These are phyloP conservation scores for Suillia variegata DNA, from an alignment of 2,888 invertebrate species.

Conservation along the genomic window DNA sequence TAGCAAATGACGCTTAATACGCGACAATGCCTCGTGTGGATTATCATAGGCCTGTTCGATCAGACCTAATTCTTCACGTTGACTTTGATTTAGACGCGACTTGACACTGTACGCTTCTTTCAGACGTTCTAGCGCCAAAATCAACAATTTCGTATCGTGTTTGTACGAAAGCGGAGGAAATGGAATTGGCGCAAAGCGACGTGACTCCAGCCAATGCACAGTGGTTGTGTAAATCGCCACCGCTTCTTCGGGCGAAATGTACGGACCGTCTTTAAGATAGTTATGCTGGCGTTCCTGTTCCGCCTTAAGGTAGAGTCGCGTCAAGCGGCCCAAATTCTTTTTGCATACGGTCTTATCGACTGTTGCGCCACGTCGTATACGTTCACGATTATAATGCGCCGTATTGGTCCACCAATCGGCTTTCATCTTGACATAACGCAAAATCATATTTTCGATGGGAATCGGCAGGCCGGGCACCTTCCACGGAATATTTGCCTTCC, in stretches of 20 bases:
- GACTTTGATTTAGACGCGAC: conserved; percentile 96
- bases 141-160: conserved; percentile 97
- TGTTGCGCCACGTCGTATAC: conserved; percentile 98
- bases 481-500: conserved; percentile 99
- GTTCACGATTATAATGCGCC: conserved; percentile 98
- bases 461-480: conserved; percentile 99
- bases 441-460: conserved; percentile 99
- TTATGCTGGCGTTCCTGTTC: conserved; percentile 99
- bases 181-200: conserved; percentile 98
- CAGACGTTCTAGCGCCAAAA: conserved; percentile 92
- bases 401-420: conserved; percentile 99
- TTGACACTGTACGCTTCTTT: conserved; percentile 99
- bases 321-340: conserved; percentile 98
- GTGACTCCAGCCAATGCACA: conserved; percentile 98
- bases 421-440: conserved; percentile 99
- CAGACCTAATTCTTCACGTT: conserved; percentile 95
- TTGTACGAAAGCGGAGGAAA: conserved; percentile 99
- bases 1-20: conserved; percentile 98
- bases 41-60: conserved; percentile 99
- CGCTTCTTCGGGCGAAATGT: conserved; percentile 99
- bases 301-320: conserved; percentile 93
- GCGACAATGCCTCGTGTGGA: conserved; percentile 97
- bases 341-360: conserved; percentile 99
- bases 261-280: conserved; percentile 99
- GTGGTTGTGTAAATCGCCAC: conserved; percentile 99